Conservation (phyloP, 92 coral and sea anemone genomes). For the Galaxea fascicularis region DNA sequence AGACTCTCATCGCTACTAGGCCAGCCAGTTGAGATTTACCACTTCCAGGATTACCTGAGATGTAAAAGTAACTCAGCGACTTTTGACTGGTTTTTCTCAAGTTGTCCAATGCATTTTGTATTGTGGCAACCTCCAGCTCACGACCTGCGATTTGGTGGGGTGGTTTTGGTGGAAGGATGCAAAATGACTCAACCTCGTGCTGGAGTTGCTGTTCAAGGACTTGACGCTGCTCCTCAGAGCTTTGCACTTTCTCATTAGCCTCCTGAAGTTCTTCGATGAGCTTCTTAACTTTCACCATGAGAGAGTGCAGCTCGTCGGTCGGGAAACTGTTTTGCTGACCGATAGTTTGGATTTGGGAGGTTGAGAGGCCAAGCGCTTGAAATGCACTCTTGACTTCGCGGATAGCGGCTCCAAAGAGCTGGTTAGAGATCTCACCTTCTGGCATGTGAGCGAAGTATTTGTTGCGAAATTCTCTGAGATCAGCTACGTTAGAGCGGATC, state of each 20-base stretch:
- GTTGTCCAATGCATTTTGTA: background rate
- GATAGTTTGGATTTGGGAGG: background rate
- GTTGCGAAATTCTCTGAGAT: background rate
- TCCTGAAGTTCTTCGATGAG: background rate
- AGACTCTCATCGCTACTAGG: background rate
- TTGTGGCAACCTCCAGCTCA: background rate
- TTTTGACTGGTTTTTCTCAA: background rate
- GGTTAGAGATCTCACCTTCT: background rate
- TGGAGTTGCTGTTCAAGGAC: background rate
- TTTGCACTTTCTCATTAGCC: background rate
- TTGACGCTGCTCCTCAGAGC: background rate
- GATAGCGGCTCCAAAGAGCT: background rate
- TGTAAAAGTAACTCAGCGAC: background rate
- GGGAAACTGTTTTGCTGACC: background rate
- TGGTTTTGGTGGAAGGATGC: background rate
- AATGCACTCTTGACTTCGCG: background rate
- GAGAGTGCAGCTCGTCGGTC: background rate
- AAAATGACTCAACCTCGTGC: background rate
- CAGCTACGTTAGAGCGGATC: background rate
- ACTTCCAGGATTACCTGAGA: slow-evolving; percentile 45
- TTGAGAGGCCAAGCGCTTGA: background rate
- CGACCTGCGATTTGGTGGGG: background rate
- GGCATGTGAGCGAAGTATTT: background rate
- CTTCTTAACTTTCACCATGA: background rate
- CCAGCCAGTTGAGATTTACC: slow-evolving; percentile 1